Conservation (phyloP, 2,797 vertebrate species). For the Syngnathus acus region DNA sequence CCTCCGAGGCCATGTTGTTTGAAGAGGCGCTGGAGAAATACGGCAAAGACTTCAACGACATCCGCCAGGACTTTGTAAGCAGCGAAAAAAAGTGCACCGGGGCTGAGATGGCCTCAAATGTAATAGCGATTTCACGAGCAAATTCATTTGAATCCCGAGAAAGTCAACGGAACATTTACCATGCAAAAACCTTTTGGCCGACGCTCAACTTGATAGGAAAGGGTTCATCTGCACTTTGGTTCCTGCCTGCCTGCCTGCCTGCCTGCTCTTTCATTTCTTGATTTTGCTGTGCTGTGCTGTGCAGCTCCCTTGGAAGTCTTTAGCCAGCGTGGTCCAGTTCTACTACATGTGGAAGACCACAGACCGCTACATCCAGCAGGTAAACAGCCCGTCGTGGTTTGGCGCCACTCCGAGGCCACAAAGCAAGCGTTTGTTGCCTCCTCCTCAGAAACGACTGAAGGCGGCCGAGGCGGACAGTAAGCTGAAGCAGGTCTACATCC, state of each 20-base stretch:
- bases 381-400: constrained; percentile 28
- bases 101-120: too few species aligned
- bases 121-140: too few species aligned
- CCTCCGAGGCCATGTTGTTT: constrained; percentile 91
- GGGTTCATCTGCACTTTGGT: too few species aligned
- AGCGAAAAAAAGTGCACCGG: too few species aligned
- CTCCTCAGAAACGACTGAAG: constrained; percentile 89
- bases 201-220: too few species aligned
- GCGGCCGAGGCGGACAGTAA: constrained; percentile 97
- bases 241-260: too few species aligned
- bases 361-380: constrained; percentile 97
- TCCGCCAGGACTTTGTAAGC: constrained; percentile 90
- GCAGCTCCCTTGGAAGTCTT: constrained; percentile 96
- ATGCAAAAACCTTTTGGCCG: too few species aligned
- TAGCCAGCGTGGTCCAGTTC: constrained; percentile 97
- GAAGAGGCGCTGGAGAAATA: constrained; percentile 95
- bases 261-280: not conserved
- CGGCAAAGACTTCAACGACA: constrained; percentile 93
- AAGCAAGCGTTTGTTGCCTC: not conserved
- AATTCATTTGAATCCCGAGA: too few species aligned
- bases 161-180: too few species aligned
- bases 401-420: not conserved
- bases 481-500: constrained; percentile 97
- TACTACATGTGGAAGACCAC: constrained; percentile 99
- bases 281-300: not conserved